These are phyloP conservation scores for Gryllus longicercus DNA, from an alignment of 2,888 invertebrate genomes.

Conservation along the genomic window DNA sequence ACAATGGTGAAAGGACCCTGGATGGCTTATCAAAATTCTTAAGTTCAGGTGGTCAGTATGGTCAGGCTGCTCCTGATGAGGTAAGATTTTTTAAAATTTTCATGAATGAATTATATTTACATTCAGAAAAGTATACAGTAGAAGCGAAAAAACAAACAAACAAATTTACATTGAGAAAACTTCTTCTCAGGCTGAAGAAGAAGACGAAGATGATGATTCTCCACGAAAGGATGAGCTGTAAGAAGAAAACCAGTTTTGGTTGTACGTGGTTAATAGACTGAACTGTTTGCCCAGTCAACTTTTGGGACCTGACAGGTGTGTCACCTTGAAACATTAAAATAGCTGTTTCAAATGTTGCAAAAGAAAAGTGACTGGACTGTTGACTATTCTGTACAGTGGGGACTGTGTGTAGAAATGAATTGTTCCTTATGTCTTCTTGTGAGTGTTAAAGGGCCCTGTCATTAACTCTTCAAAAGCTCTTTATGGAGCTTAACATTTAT, in stretches of 20 bases:
- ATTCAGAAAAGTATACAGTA: too few species aligned
- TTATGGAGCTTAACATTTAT: not conserved
- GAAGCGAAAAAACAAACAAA: too few species aligned
- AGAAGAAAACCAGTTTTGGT: slow-evolving; percentile 41
- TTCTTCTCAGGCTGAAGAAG: slow-evolving; percentile 54
- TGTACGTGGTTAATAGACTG: slow-evolving; percentile 19
- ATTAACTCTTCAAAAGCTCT: not conserved
- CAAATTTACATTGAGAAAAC: slow-evolving; percentile 20
- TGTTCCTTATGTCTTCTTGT: slow-evolving; percentile 11
- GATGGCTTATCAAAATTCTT: slow-evolving; percentile 91
- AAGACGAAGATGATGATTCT: slow-evolving; percentile 69
- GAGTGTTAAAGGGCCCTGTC: not conserved
- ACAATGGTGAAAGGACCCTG: slow-evolving; percentile 91
- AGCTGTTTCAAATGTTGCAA: not conserved
- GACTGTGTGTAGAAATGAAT: slow-evolving; percentile 17
- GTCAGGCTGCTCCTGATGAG: slow-evolving; percentile 61
- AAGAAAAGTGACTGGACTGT: not conserved
- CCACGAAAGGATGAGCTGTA: slow-evolving; percentile 78
- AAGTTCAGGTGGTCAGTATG: slow-evolving; percentile 82
- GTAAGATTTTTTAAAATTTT: slow-evolving; percentile 34
- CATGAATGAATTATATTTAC: not conserved
- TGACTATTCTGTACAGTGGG: not conserved
- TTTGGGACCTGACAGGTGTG: not conserved
- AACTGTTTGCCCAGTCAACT: not conserved
- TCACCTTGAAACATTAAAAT: not conserved